Percentiles rank a stretch among this genome's conserved stretches.
Conservation (phyloP, 2,888 invertebrate genomes). For the Idaea straminata region DNA sequence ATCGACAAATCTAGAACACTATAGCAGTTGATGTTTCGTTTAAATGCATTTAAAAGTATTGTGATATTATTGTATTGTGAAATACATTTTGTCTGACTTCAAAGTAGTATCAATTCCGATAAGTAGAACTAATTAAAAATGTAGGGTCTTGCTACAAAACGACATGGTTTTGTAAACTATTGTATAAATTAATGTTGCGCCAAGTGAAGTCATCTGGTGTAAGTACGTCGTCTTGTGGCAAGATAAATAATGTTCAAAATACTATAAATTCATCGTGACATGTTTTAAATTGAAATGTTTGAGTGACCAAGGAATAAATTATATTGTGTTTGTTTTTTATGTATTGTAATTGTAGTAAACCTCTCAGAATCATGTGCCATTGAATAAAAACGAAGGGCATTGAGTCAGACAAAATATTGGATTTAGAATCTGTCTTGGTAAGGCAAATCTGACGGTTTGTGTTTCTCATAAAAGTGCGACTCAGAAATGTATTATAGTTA, state of each 20-base stretch:
- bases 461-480: conserved; percentile 60
- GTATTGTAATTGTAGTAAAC: conserved; percentile 37
- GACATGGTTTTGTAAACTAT: conserved; percentile 46
- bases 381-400: conserved; percentile 52
- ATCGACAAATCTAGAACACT: conserved; percentile 48
- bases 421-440: conserved; percentile 58
- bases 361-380: conserved; percentile 62
- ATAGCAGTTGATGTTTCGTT: conserved; percentile 65
- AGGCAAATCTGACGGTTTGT: conserved; percentile 60
- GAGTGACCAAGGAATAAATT: conserved; percentile 31
- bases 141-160: neutral
- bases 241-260: conserved; percentile 53
- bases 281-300: conserved; percentile 39
- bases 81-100: conserved; percentile 79
- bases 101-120: conserved; percentile 70
- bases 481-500: conserved; percentile 73
- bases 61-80: conserved; percentile 78
- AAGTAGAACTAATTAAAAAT: conserved; percentile 8
- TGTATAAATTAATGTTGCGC: conserved; percentile 11
- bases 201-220: neutral
- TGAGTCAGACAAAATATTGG: conserved; percentile 74
- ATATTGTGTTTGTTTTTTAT: conserved; percentile 35
- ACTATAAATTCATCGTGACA: conserved; percentile 47
- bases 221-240: conserved; percentile 6
- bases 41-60: conserved; percentile 77